phyloP scores from a whole-genome alignment of 2,113 vertebrate species.

The Steatornis caripensis region DNA sequence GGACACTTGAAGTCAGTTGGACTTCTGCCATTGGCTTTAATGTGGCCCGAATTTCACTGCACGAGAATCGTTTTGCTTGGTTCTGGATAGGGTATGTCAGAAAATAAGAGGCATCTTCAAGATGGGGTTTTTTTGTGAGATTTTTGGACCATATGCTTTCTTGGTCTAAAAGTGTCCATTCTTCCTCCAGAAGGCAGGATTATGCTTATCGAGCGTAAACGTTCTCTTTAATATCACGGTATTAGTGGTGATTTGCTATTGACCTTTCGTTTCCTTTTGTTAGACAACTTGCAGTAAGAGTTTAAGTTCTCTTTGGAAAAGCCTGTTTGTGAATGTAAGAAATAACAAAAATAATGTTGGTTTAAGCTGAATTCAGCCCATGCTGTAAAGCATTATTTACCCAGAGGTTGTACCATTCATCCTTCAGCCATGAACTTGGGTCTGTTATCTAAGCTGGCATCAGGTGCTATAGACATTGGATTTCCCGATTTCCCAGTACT shows the following conservation, averaged over 20 bases:
- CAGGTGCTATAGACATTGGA: neutral
- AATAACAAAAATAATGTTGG: neutral
- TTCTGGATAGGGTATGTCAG: neutral
- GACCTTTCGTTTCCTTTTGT: neutral
- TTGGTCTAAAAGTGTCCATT: neutral
- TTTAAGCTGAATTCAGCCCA: neutral
- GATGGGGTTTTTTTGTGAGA: rapidly evolving
- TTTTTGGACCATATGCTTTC: neutral
- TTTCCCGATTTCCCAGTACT: neutral
- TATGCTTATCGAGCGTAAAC: neutral
- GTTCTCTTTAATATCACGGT: neutral
- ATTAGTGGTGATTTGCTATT: neutral
- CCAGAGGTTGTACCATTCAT: neutral
- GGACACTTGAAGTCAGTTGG: slow-evolving; percentile 35
- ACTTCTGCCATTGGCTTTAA: slow-evolving; percentile 35
- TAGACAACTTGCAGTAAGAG: neutral
- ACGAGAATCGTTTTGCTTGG: neutral
- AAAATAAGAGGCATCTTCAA: neutral
- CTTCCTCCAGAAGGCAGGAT: neutral
- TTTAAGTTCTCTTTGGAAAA: neutral
- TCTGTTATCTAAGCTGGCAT: neutral
- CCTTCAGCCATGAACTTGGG: neutral
- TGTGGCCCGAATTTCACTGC: neutral
- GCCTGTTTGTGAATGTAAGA: neutral
- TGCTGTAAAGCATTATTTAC: neutral